These are phyloP conservation scores for Drosophila kohkoa DNA, from an alignment of 1,140 invertebrate genomes.

Conservation along the genomic window DNA sequence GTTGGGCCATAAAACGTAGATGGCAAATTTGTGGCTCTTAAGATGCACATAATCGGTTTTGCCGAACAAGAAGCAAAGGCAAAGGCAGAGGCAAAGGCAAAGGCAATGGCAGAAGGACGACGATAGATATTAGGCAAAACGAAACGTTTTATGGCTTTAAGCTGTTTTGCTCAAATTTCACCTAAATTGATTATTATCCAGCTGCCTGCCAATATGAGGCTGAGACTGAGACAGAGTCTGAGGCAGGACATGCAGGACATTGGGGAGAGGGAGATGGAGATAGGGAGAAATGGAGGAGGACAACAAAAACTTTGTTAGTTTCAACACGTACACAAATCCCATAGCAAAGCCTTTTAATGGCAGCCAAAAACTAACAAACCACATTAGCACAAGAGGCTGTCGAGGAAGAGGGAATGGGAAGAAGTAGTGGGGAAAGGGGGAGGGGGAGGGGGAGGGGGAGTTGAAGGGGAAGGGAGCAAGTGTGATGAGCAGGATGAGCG, in stretches of 20 bases:
- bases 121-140: constrained; percentile 25
- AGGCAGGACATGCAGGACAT: constrained; percentile 12
- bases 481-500: constrained; percentile 16
- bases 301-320: constrained; percentile 69
- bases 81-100: not conserved
- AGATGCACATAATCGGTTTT: constrained; percentile 75
- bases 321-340: constrained; percentile 83
- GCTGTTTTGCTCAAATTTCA: constrained; percentile 66
- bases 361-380: constrained; percentile 80
- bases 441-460: no score
- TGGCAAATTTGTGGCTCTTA: constrained; percentile 69
- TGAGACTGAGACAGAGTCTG: not conserved
- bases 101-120: not conserved
- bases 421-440: not conserved
- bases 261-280: not conserved
- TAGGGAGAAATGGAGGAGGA: no score
- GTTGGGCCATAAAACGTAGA: constrained; percentile 56
- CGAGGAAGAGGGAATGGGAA: not conserved
- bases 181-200: constrained; percentile 78
- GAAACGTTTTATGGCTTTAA: constrained; percentile 75
- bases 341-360: constrained; percentile 81
- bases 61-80: not conserved
- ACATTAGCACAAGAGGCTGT: constrained; percentile 59
- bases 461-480: no score
- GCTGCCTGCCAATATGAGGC: constrained; percentile 31